Percentiles rank a stretch among this genome's conserved stretches.
phyloP scores from a whole-genome alignment of 1,140 invertebrate species.

The Penaeus japonicus region DNA sequence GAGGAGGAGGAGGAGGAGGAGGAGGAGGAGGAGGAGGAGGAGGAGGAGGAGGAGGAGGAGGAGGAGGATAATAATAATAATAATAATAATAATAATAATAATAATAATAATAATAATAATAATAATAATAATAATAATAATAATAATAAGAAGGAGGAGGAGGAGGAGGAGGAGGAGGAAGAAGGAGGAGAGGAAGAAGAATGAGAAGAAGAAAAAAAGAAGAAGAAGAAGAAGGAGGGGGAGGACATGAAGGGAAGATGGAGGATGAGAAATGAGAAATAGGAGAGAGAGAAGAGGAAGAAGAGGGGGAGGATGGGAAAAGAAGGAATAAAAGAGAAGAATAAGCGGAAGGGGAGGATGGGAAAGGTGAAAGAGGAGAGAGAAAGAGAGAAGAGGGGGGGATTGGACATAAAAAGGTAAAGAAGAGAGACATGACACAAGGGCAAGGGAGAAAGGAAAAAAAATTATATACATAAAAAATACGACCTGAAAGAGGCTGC shows the following conservation, averaged over 20 bases:
- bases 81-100: too few relatives aligned
- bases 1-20: not conserved
- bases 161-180: not conserved
- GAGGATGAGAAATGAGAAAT: not conserved
- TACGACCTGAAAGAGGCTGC: too few relatives aligned
- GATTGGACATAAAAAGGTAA: not conserved
- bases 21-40: not conserved
- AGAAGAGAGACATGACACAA: too few relatives aligned
- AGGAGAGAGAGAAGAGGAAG: not conserved
- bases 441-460: too few relatives aligned
- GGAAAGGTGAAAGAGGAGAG: not conserved
- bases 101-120: too few relatives aligned
- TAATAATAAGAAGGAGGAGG: not conserved
- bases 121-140: too few relatives aligned
- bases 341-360: not conserved
- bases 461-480: too few relatives aligned
- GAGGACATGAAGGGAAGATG: not conserved
- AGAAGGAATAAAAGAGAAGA: not conserved
- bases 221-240: not conserved
- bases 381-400: not conserved
- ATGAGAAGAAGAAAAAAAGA: not conserved
- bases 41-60: not conserved
- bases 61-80: not conserved
- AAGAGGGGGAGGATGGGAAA: not conserved
- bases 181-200: not conserved